Evolutionary conservation across 2,888 invertebrate species (phyloP).

Genomic region (Prenolepis imparis): DNA sequence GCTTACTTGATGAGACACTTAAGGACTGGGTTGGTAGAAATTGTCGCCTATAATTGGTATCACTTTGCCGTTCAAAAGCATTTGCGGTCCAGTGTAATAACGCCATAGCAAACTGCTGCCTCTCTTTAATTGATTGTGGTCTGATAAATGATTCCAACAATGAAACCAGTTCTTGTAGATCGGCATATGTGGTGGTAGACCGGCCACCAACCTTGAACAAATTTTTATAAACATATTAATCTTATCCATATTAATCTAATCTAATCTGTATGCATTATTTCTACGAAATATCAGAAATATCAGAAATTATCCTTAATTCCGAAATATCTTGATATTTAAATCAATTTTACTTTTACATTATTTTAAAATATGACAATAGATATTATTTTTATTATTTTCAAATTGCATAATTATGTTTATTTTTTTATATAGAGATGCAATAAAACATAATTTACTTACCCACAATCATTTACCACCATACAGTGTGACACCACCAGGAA

Average conservation of each 20-base stretch:
- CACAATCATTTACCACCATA: conserved; percentile 94
- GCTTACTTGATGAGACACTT: conserved; percentile 24
- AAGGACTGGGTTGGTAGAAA: conserved; percentile 55
- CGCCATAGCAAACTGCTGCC: conserved; percentile 94
- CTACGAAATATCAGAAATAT: conserved; percentile 8
- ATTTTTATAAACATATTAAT: conserved; percentile 35
- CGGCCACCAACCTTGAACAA: conserved; percentile 90
- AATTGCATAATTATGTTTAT: background rate
- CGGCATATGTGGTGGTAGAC: conserved; percentile 94
- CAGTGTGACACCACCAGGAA: conserved; percentile 96
- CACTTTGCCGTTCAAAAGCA: conserved; percentile 72
- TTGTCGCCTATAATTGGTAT: conserved; percentile 77
- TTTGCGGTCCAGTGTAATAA: conserved; percentile 88
- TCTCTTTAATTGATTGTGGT: conserved; percentile 93
- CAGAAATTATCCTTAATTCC: background rate
- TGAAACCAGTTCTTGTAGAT: conserved; percentile 93
- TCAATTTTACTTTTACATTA: background rate
- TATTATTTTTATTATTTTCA: background rate
- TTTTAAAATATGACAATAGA: background rate
- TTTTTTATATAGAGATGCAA: background rate
- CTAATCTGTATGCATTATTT: background rate
- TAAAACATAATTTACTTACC: conserved; percentile 84
- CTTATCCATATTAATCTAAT: background rate
- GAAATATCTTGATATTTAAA: background rate
- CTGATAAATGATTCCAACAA: conserved; percentile 93